phyloP scores from a whole-genome alignment of 2,797 vertebrate genomes.

The Chloroceryle inda region DNA sequence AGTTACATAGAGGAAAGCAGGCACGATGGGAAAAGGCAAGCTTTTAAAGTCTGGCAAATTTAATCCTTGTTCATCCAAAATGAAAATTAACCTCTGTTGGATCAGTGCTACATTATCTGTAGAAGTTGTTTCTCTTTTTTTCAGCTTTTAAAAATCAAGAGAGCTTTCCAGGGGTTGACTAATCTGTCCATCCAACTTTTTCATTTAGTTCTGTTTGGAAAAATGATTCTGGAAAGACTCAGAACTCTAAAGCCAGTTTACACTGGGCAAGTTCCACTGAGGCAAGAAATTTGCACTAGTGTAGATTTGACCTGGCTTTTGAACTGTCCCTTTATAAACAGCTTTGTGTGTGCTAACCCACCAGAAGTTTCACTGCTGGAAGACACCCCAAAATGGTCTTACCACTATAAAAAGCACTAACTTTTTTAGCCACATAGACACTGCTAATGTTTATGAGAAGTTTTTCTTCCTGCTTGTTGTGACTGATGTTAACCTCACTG shows the following conservation, averaged over 20 bases:
- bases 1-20: background rate
- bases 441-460: background rate
- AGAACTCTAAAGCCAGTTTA: background rate
- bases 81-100: slow-evolving; percentile 40
- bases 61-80: background rate
- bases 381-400: background rate
- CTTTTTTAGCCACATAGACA: background rate
- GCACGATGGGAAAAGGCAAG: background rate
- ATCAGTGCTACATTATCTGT: background rate
- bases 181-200: background rate
- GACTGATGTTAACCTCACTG: background rate
- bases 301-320: background rate
- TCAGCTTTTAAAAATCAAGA: slow-evolving; percentile 38
- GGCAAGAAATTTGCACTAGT: background rate
- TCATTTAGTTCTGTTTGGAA: slow-evolving; percentile 8
- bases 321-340: background rate
- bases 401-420: background rate
- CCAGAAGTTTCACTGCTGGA: background rate
- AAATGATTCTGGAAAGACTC: background rate
- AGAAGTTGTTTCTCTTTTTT: background rate
- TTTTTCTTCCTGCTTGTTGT: background rate
- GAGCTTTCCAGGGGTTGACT: background rate
- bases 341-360: background rate
- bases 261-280: background rate
- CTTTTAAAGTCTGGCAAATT: slow-evolving; percentile 27